Percentiles rank a stretch among this genome's conserved stretches.
These are phyloP conservation scores for Chaenodraco wilsoni DNA, from an alignment of 2,797 vertebrate genomes.

Conservation along the genomic window DNA sequence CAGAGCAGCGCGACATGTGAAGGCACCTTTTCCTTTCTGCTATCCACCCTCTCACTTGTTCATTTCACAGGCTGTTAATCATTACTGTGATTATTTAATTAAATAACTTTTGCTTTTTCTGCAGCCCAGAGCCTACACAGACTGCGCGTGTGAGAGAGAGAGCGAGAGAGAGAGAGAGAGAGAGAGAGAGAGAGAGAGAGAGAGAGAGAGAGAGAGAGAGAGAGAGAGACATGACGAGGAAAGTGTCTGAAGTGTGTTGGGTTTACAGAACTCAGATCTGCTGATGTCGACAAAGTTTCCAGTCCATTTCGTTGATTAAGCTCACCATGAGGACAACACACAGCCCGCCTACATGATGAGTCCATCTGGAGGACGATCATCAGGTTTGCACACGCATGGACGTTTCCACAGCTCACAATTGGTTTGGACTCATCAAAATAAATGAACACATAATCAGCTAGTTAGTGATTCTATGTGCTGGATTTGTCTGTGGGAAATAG, in stretches of 20 bases:
- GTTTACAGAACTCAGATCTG: constrained; percentile 84
- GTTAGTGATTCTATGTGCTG: constrained; percentile 24
- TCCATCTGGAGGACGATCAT: constrained; percentile 83
- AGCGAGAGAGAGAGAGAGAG: no score
- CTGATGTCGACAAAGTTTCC: constrained; percentile 86
- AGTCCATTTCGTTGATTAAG: constrained; percentile 85
- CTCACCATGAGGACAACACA: constrained; percentile 81
- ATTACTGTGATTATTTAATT: constrained; percentile 75
- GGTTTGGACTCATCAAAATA: constrained; percentile 40
- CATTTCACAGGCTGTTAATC: constrained; percentile 80
- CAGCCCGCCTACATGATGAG: constrained; percentile 83
- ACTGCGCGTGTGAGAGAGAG: no score
- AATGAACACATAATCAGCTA: constrained; percentile 36
- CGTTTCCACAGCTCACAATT: constrained; percentile 30
- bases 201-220: constrained; percentile 12
- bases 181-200: no score
- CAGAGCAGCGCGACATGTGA: constrained; percentile 52
- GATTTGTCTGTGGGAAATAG: neutral
- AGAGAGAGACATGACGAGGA: neutral
- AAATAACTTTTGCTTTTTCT: constrained; percentile 56
- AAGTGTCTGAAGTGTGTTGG: constrained; percentile 51
- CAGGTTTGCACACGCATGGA: constrained; percentile 28
- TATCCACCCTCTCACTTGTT: constrained; percentile 62
- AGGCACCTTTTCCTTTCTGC: constrained; percentile 64
- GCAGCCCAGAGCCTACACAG: constrained; percentile 34